Evolutionary conservation across 1,140 invertebrate genomes (phyloP), one percentile per base, ranked within the genome.

Genomic region (Elymnias hypermnestra): DNA sequence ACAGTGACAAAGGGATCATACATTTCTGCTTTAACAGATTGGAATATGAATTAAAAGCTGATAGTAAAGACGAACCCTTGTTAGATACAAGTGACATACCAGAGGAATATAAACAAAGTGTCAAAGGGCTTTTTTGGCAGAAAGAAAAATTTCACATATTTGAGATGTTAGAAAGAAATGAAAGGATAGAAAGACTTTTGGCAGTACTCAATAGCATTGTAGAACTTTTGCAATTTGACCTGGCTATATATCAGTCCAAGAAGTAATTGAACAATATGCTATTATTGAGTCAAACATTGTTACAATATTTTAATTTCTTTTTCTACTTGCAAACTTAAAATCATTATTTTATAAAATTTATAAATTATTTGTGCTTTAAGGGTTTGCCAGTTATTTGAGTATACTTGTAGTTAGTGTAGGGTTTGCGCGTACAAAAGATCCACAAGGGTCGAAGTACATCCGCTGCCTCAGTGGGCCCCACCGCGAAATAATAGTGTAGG

Each of bases 191-290:
- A 3, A 69, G 83, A 45, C 42, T 85, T 8, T 72, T 87, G 62
- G 51, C 64, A 18, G 68, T 83, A 31, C 49, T 87, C 17, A 64
- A 81, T 26, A 71, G 63, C 51, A 19, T 75, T 10, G 57, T 85
- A 36, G 60, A 81, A 57, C 41, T 87, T 5, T 49, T 87, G 31
- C 79, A 83, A 63, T 65, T 60, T 62, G 81, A 87, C 63, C 55
- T 87, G 26, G 72, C 64, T n/a, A 74, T 85, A 44, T 83, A 79
- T 76, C 58, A 72, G 44, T 66, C 68, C 25, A 76, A 72, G 78
- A 79, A 5, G 33, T 36, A 36, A 36, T 8, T 17, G 2, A 1
- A 8, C 15, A 4, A 3, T 25, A 8, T 29, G 2, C 10, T 29
- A n/a, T 29, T 13, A 29, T 26, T 26, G 3, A 26, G 1, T 7